A percentile compares a stretch with the other conserved stretches of the same genome.
phyloP scores from a whole-genome alignment of 2,888 invertebrate genomes.

The Plagiodera versicolora region DNA sequence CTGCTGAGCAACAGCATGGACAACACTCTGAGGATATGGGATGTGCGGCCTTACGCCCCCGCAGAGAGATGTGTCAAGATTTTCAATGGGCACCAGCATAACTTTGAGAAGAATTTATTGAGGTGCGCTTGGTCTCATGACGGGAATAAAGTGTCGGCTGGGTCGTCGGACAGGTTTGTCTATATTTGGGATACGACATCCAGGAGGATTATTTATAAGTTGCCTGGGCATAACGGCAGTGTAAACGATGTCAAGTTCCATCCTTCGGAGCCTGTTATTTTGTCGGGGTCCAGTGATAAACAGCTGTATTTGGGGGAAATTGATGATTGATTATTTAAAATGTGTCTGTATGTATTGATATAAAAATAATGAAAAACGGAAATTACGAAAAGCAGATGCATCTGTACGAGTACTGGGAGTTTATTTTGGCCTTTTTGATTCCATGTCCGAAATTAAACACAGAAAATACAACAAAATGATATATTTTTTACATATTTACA shows the following conservation, averaged over 20 bases:
- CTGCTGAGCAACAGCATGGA: constrained; percentile 97
- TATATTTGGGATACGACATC: constrained; percentile 97
- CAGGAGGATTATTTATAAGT: constrained; percentile 88
- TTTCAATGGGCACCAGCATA: constrained; percentile 82
- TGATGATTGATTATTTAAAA: constrained; percentile 79
- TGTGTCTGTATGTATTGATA: no score
- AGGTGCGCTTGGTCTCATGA: constrained; percentile 61
- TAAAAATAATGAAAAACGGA: no score
- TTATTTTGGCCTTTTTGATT: no score
- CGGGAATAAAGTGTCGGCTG: constrained; percentile 62
- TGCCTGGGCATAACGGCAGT: constrained; percentile 97
- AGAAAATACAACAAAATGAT: constrained; percentile 18
- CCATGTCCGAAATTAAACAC: not conserved
- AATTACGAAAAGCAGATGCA: no score
- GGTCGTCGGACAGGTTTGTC: constrained; percentile 93
- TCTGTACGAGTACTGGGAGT: no score
- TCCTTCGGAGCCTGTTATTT: constrained; percentile 87
- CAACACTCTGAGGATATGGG: constrained; percentile 93
- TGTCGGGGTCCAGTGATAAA: constrained; percentile 95
- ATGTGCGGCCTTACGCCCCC: constrained; percentile 93
- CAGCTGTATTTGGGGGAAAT: constrained; percentile 95
- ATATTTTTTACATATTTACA: constrained; percentile 38
- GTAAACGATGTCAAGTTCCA: constrained; percentile 97
- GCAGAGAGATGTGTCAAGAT: constrained; percentile 92
- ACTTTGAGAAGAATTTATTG: constrained; percentile 95